Conservation (phyloP, 64 coral and sea anemone species). For the Porites lutea region DNA sequence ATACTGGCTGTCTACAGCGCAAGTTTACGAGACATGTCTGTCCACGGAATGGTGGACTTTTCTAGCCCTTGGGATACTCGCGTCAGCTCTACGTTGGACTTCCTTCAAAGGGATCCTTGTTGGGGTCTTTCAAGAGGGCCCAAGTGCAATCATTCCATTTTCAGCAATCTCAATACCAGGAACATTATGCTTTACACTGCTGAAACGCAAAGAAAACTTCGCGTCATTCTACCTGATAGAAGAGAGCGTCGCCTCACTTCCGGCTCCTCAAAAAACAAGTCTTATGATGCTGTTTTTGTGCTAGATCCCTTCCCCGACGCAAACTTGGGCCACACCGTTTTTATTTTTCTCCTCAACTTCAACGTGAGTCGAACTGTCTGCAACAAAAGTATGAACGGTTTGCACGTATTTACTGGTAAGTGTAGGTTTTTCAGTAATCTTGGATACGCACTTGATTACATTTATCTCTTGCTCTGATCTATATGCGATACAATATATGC, state of each 20-base stretch:
- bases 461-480: no score
- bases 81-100: not conserved
- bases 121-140: not conserved
- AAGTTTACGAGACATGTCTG: not conserved
- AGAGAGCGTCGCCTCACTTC: slow-evolving; percentile 34
- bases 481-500: no score
- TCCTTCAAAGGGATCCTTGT: slow-evolving; percentile 19
- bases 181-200: slow-evolving; percentile 65
- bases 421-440: slow-evolving; percentile 14
- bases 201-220: slow-evolving; percentile 2
- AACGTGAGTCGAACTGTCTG: slow-evolving; percentile 46
- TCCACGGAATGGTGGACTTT: not conserved
- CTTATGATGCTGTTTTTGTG: slow-evolving; percentile 63
- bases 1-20: not conserved
- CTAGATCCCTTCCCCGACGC: slow-evolving; percentile 76
- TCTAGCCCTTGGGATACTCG: slow-evolving; percentile 12
- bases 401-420: slow-evolving; percentile 56
- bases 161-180: not conserved
- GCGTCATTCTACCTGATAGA: slow-evolving; percentile 54
- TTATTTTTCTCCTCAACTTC: slow-evolving; percentile 71
- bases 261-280: slow-evolving; percentile 15
- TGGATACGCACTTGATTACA: not conserved
- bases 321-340: slow-evolving; percentile 77
- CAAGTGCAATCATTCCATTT: not conserved
- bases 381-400: slow-evolving; percentile 11